phyloP scores from a whole-genome alignment of 1,140 invertebrate species.

The Bursaphelenchus mucronatus region DNA sequence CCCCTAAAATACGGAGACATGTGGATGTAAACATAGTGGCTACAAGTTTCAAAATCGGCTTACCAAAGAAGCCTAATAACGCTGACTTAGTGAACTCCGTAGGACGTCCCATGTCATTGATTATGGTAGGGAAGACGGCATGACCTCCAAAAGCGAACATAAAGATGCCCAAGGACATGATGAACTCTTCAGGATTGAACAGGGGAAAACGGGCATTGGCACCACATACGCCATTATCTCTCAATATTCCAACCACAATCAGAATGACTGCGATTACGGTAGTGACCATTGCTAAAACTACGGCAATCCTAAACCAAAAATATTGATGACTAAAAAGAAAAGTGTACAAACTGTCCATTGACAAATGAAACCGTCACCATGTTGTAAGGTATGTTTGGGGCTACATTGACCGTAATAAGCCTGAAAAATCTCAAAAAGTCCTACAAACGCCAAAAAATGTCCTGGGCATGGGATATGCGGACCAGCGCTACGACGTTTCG shows the following conservation, averaged over 20 bases:
- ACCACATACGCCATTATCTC: constrained; percentile 29
- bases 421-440: no score
- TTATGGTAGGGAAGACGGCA: constrained; percentile 43
- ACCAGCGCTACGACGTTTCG: no score
- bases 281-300: constrained; percentile 47
- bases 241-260: constrained; percentile 35
- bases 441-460: no score
- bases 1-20: constrained; percentile 21
- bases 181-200: constrained; percentile 22
- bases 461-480: no score
- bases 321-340: neutral
- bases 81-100: constrained; percentile 39
- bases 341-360: neutral
- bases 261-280: constrained; percentile 39
- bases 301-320: constrained; percentile 32
- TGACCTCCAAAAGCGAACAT: constrained; percentile 48
- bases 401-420: no score
- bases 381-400: no score
- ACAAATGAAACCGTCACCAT: neutral
- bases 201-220: constrained; percentile 22
- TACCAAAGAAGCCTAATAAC: constrained; percentile 32
- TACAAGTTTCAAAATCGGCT: constrained; percentile 16
- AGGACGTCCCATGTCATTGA: constrained; percentile 43
- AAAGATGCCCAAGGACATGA: constrained; percentile 45
- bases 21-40: neutral